These are phyloP conservation scores for Cyanistes caeruleus DNA, from an alignment of 2,113 vertebrate species.

Conservation along the genomic window DNA sequence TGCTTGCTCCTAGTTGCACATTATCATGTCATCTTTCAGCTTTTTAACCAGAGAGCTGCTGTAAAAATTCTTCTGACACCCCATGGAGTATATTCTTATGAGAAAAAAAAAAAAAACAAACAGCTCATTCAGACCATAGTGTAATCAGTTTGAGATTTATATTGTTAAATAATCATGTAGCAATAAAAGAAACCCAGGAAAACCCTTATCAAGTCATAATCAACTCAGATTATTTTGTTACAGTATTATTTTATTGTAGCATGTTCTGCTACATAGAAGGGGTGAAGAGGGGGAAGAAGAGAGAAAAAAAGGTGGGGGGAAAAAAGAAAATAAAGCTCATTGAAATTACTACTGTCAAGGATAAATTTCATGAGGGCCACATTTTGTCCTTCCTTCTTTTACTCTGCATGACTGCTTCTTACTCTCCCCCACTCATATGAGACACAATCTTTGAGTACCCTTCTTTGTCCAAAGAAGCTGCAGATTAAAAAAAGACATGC, in stretches of 20 bases:
- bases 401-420: neutral
- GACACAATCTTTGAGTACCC: neutral
- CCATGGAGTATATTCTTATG: fast-evolving
- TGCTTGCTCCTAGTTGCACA: neutral
- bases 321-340: neutral
- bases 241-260: neutral
- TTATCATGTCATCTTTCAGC: neutral
- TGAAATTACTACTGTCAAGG: neutral
- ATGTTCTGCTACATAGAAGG: neutral
- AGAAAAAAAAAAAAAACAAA: fast-evolving
- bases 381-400: neutral
- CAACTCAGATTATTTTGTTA: neutral
- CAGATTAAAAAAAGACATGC: neutral
- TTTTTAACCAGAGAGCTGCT: neutral
- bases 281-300: neutral
- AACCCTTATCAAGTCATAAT: neutral
- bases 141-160: neutral
- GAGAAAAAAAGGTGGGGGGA: neutral
- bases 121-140: neutral
- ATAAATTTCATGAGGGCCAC: neutral
- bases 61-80: neutral
- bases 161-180: neutral
- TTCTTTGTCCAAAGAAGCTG: neutral
- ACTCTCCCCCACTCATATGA: neutral
- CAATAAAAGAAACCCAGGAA: neutral